Conservation (phyloP, 2,888 invertebrate genomes). For the Graphium colonna region DNA sequence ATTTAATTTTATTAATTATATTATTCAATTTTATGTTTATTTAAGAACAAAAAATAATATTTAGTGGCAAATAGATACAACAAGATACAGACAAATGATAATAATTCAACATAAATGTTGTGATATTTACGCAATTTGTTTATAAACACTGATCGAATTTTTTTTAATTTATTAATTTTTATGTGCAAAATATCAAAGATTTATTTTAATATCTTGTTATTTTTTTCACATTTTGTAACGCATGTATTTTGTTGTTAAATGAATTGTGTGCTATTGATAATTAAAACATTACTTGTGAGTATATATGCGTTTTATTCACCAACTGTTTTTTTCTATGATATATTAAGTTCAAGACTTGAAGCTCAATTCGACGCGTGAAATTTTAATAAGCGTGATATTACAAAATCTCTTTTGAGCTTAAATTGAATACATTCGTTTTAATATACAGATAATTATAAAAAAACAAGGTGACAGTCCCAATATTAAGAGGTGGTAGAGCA, state of each 20-base stretch:
- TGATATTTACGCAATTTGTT: neutral
- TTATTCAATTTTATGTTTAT: neutral
- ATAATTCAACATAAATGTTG: neutral
- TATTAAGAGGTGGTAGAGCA: too few species aligned
- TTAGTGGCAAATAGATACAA: too few species aligned
- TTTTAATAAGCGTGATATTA: too few species aligned
- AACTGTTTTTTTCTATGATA: too few species aligned
- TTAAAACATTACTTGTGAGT: too few species aligned
- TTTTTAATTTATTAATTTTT: neutral
- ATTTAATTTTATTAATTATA: neutral
- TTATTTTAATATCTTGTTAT: conserved; percentile 8
- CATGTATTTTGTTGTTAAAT: conserved; percentile 12
- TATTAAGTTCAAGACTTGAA: too few species aligned
- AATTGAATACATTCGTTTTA: too few species aligned
- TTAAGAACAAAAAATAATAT: neutral
- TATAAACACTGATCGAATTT: neutral
- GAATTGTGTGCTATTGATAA: neutral
- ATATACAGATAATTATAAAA: too few species aligned
- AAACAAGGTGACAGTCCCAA: too few species aligned
- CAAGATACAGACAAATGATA: neutral
- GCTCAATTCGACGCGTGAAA: too few species aligned
- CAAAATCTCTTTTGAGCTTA: too few species aligned
- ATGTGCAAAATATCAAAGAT: neutral
- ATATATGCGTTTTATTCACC: too few species aligned
- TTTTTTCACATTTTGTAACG: conserved; percentile 12